Base-by-base conservation (phyloP, 2,888 invertebrate genomes). In the Phasia obesa region DNA sequence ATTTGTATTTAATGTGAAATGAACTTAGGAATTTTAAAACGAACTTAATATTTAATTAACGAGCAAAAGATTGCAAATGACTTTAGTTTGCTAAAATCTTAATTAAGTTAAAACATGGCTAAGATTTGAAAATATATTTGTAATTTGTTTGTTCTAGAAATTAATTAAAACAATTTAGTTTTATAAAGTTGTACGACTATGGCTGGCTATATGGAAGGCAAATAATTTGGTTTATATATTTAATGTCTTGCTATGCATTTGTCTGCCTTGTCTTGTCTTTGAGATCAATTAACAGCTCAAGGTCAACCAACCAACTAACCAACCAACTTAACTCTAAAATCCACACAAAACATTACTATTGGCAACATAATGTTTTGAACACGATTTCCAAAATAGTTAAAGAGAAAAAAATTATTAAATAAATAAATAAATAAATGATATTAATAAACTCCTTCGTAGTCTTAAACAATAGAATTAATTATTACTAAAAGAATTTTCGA, bases 231-330 rank as follows among this genome's bases (percentile, higher is more conserved):
- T 53, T 31, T 31, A 27, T 47, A 70, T 47, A 70, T 19, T 62
- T 27, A 5, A 25, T 15, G 15, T 31, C 35, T 35, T 35, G 35
- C 11, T 35, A 19, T 23, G 19, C 15, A 23, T 53, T 27, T 31
- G 53, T 57, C 11, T 4, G 4, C 35, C 11, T 23, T 57, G 51
- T 7, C n/a, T 38, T 42, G 59, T 71, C 55, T 25, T 31, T 44
- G 38, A 65, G 82, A 83, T 78, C 82, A 70, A 83, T 79, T 83
- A 83, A 75, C 74, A 75, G 51, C 74, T 79, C 75, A 79, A 83
- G 82, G 82, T 83, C 82, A 79, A n/a, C n/a, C n/a, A n/a, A n/a
- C n/a, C n/a, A n/a, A n/a, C n/a, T n/a, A n/a, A n/a, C n/a, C n/a
- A n/a, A n/a, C n/a, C n/a, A n/a, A 9, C 65, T 47, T 23, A 73